phyloP scores from a whole-genome alignment of 2,888 invertebrate species.

The Lepidocyrtinus sp. region DNA sequence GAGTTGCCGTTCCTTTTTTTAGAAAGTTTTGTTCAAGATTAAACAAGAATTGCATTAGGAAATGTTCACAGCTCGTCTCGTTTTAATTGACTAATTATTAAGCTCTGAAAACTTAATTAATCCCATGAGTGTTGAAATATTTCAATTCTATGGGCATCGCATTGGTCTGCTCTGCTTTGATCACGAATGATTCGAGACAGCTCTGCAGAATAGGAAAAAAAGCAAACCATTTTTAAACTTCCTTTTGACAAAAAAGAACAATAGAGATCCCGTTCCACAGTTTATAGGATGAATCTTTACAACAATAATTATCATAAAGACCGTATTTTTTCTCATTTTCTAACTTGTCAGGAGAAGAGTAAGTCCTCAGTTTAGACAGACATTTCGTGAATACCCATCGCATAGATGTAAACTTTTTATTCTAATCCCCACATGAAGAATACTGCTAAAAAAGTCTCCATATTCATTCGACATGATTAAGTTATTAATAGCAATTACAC shows the following conservation, averaged over 20 bases:
- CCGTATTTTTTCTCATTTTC: slow-evolving; percentile 27
- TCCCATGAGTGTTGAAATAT: slow-evolving; percentile 25
- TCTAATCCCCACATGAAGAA: slow-evolving; percentile 31
- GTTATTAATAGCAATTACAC: slow-evolving; percentile 56
- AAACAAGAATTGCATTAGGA: background rate
- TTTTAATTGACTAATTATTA: slow-evolving; percentile 54
- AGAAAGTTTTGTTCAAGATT: background rate
- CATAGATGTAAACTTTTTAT: slow-evolving; percentile 15
- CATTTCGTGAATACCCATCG: slow-evolving; percentile 17
- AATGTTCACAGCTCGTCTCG: slow-evolving; percentile 27
- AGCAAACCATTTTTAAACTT: slow-evolving; percentile 1
- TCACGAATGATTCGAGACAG: slow-evolving; percentile 13
- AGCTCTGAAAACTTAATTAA: slow-evolving; percentile 55
- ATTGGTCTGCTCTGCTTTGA: slow-evolving; percentile 20
- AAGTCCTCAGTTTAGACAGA: slow-evolving; percentile 22
- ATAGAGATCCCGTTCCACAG: slow-evolving; percentile 50
- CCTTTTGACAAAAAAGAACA: slow-evolving; percentile 37
- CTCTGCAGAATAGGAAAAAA: background rate
- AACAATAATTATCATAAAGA: slow-evolving; percentile 43
- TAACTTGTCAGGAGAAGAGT: slow-evolving; percentile 33
- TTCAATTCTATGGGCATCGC: background rate
- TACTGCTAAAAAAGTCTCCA: slow-evolving; percentile 42
- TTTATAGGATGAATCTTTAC: slow-evolving; percentile 27
- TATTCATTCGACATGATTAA: slow-evolving; percentile 51
- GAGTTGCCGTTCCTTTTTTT: slow-evolving; percentile 17